Base-by-base conservation (phyloP, 2,797 vertebrate genomes). In the Melanotaenia trifasciata region DNA sequence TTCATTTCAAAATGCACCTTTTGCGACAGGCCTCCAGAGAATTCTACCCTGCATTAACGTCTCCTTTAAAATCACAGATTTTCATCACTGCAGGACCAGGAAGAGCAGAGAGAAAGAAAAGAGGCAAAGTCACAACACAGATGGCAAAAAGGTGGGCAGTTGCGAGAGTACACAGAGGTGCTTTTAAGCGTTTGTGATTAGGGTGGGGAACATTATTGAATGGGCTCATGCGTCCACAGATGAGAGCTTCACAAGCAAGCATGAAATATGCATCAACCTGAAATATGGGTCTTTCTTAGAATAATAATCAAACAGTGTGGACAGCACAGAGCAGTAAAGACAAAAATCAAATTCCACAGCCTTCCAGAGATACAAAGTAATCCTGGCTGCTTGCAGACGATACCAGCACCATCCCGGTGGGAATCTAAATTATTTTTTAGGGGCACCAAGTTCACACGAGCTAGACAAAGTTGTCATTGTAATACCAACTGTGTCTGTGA, bases 221-320 rank as follows among this genome's bases (percentile, higher is more conserved):
- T 76, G 74, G 74, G 79, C 64, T 89, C 76, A 87, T 89, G 79
- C 80, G 87, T 90, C 90, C 70, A 82, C 84, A 88, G 75, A 89
- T 85, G 85, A 86, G 84, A 80, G 78, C 70, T 84, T 69, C 66
- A 61, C 78, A 74, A 72, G 72, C 76, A 68, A 72, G 64, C 81
- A 87, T 91, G 84, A 92, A 88, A 92, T 90, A 92, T 90, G 88
- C 83, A 90, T 90, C 85, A 90, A 77, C 54, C 78, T 68, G 64
- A 81, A 83, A 90, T 85, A 80, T 71, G 75, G 78, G 72, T 83
- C 84, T 84, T 87, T 74, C 70, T 82, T 60, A 45, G 89, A 90
- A 92, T 92, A 81, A 89, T 87, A 90, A 90, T 90, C 84, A 45
- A 89, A 81, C 40, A 56, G 69, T 0, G 3, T 62, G 76, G 89